Evolutionary conservation across 2,888 invertebrate species (phyloP).

Genomic region (Cephus pulcher): DNA sequence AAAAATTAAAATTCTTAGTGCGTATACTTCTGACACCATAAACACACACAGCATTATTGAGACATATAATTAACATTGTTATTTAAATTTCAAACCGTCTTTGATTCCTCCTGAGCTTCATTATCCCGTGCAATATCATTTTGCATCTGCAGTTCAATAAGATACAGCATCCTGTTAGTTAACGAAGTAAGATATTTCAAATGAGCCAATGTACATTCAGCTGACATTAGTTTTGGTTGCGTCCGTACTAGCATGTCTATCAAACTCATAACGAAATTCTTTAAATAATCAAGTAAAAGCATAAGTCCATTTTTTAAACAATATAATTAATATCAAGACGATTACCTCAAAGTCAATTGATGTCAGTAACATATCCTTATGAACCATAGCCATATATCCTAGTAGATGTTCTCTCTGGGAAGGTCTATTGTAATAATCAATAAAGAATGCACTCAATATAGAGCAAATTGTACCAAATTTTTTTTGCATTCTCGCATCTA

Average conservation of each 20-base stretch:
- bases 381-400: slow-evolving; percentile 33
- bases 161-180: slow-evolving; percentile 14
- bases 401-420: slow-evolving; percentile 27
- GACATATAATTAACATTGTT: too few species aligned
- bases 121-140: slow-evolving; percentile 11
- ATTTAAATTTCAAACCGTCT: slow-evolving; percentile 2
- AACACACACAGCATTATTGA: too few species aligned
- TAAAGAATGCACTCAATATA: slow-evolving; percentile 24
- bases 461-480: slow-evolving; percentile 25
- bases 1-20: not conserved
- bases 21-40: too few species aligned
- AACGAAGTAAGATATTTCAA: slow-evolving; percentile 24
- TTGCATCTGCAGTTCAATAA: slow-evolving; percentile 26
- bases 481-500: slow-evolving; percentile 24
- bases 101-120: not conserved
- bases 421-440: slow-evolving; percentile 28
- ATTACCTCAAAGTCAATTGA: slow-evolving; percentile 26
- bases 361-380: slow-evolving; percentile 32
- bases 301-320: not conserved
- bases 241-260: slow-evolving; percentile 28
- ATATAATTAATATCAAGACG: not conserved
- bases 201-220: slow-evolving; percentile 22
- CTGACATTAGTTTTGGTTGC: slow-evolving; percentile 24
- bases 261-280: slow-evolving; percentile 31
- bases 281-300: slow-evolving; percentile 6